Evolutionary conservation across 1,140 invertebrate species (phyloP).

Genomic region (Drosophila melanogaster): DNA sequence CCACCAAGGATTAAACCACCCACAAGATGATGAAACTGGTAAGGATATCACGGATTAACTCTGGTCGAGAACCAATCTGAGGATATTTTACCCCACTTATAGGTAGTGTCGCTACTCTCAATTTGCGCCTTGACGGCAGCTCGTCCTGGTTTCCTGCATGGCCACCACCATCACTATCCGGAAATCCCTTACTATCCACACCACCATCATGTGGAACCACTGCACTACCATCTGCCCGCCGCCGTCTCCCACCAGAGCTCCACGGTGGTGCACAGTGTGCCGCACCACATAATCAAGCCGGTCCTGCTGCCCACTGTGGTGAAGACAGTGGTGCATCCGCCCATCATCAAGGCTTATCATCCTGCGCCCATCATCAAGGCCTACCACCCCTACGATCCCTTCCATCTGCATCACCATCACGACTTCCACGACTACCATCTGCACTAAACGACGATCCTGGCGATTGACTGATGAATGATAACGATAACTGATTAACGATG

Average conservation of each 20-base stretch:
- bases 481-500: constrained; percentile 25
- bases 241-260: constrained; percentile 86
- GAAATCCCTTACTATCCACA: constrained; percentile 64
- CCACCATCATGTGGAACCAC: constrained; percentile 68
- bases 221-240: constrained; percentile 81
- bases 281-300: constrained; percentile 78
- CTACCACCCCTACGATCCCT: constrained; percentile 74
- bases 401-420: constrained; percentile 72
- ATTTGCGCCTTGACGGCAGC: constrained; percentile 58
- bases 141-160: constrained; percentile 78
- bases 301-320: constrained; percentile 73
- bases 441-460: constrained; percentile 30
- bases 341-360: constrained; percentile 77
- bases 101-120: constrained; percentile 58
- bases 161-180: constrained; percentile 74
- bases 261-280: constrained; percentile 80
- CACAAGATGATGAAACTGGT: constrained; percentile 76
- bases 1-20: constrained; percentile 33
- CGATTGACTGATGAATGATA: constrained; percentile 35
- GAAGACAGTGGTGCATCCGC: constrained; percentile 74
- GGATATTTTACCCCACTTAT: background rate
- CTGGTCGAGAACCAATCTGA: background rate
- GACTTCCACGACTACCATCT: constrained; percentile 74
- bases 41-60: constrained; percentile 29
- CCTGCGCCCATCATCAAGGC: constrained; percentile 74